These are phyloP conservation scores for Bombus balteatus DNA, from an alignment of 1,140 invertebrate species.

Conservation along the genomic window DNA sequence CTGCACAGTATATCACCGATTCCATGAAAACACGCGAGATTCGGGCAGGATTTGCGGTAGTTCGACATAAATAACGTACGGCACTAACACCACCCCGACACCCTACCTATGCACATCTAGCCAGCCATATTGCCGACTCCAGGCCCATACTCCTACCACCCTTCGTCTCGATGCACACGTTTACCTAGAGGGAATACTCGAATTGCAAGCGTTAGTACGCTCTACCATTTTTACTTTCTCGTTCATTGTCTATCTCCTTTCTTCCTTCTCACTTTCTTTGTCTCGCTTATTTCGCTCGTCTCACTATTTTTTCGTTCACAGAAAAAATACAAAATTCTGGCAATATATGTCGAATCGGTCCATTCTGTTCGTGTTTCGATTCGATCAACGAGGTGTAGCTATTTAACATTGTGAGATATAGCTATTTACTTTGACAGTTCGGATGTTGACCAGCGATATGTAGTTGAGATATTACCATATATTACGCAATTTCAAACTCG, in stretches of 20 bases:
- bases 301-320: background rate
- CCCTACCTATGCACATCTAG: constrained; percentile 80
- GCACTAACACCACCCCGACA: constrained; percentile 80
- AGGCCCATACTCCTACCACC: constrained; percentile 59
- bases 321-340: background rate
- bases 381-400: too few relatives aligned
- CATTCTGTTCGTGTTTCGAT: background rate
- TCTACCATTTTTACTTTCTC: background rate
- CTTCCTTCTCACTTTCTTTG: background rate
- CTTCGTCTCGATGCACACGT: constrained; percentile 37
- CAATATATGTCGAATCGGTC: background rate
- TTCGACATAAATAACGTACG: constrained; percentile 81
- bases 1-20: constrained; percentile 80
- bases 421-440: background rate
- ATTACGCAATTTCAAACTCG: background rate
- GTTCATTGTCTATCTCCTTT: background rate
- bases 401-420: background rate
- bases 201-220: background rate
- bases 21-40: constrained; percentile 82
- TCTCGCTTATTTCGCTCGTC: background rate
- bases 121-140: constrained; percentile 79
- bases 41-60: constrained; percentile 79
- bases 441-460: background rate
- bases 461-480: background rate
- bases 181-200: constrained; percentile 46